These are phyloP conservation scores for Stratiolaelaps scimitus DNA, from an alignment of 1,140 invertebrate genomes.

Conservation along the genomic window DNA sequence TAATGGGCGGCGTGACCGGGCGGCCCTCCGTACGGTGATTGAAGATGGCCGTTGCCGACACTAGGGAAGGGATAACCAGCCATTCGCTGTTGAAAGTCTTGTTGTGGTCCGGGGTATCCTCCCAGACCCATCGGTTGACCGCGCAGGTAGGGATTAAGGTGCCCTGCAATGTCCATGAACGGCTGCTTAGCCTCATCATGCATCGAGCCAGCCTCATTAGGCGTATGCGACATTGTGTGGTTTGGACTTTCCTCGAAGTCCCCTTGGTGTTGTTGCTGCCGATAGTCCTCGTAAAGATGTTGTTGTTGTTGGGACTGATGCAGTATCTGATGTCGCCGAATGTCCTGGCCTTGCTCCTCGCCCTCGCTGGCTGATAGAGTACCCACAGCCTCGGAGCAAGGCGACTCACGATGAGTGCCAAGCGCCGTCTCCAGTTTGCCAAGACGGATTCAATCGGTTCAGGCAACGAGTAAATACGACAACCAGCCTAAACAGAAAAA, in stretches of 20 bases:
- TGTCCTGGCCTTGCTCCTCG: too few relatives aligned
- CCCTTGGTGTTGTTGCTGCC: not conserved
- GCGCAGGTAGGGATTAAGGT: slow-evolving; percentile 11
- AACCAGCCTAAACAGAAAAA: too few relatives aligned
- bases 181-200: slow-evolving; percentile 26
- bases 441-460: too few relatives aligned
- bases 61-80: slow-evolving; percentile 8
- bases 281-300: not conserved
- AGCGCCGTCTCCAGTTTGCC: too few relatives aligned
- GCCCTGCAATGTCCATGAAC: slow-evolving; percentile 24
- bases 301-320: not conserved
- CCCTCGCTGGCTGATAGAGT: too few relatives aligned
- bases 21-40: slow-evolving; percentile 20
- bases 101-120: slow-evolving; percentile 17
- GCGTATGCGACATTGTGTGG: slow-evolving; percentile 12
- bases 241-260: not conserved
- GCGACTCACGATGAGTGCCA: too few relatives aligned
- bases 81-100: slow-evolving; percentile 24
- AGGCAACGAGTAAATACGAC: too few relatives aligned
- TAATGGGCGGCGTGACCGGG: slow-evolving; percentile 24
- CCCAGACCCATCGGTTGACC: slow-evolving; percentile 11
- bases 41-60: slow-evolving; percentile 22
- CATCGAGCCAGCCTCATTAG: slow-evolving; percentile 6
- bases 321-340: not conserved
- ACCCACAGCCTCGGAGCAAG: too few relatives aligned